Base-by-base conservation (phyloP, 2,113 vertebrate genomes). In the Oryzias javanicus region DNA sequence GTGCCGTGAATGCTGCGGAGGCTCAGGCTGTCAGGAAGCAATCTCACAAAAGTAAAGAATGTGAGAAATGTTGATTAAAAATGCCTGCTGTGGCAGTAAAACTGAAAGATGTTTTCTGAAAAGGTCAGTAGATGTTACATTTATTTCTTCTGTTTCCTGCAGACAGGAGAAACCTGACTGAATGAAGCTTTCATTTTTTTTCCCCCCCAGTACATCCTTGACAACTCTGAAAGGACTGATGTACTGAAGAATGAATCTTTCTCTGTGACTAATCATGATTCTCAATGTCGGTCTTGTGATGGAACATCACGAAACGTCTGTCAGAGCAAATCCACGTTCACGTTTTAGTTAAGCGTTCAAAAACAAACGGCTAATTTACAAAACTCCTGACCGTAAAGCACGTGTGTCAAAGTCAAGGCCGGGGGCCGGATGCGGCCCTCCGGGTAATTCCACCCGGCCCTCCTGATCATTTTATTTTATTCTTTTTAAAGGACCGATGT, bases 11-110 rank as follows among this genome's bases (percentile, higher is more conserved):
- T 49, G 14, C 24, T 51, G 20, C 13, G 5, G 25, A 45, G 41
- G 54, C 3, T 51, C 6, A 0, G 19, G 1, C 51, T 59, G 20
- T 46, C 29, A 18, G 42, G 50, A 16, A 15, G 53, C 29, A 42
- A 42, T 41, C 47, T 59, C 53, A 42, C 42, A 12, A 19, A 16
- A 53, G 42, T 4, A 49, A 65, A 49, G 42, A 55, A 41, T 24
- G 8, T n/a, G 12, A 47, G n/a, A 19, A 47, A 18, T n/a, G n/a
- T 47, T 47, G 46, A 47, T 47, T 46, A 5, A 41, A 22, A 35
- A 52, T 46, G 29, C 45, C n/a, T 53, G 48, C 49, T 22, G 4
- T 58, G 40, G 40, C 41, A 22, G 14, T 58, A 45, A 49, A 56
- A 29, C 47, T 46, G 18, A 41, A 41, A 27, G 35, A n/a, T 46